A percentile compares a stretch with the other conserved stretches of the same genome.
phyloP scores from a whole-genome alignment of 2,888 invertebrate genomes.

The Latheticus oryzae region DNA sequence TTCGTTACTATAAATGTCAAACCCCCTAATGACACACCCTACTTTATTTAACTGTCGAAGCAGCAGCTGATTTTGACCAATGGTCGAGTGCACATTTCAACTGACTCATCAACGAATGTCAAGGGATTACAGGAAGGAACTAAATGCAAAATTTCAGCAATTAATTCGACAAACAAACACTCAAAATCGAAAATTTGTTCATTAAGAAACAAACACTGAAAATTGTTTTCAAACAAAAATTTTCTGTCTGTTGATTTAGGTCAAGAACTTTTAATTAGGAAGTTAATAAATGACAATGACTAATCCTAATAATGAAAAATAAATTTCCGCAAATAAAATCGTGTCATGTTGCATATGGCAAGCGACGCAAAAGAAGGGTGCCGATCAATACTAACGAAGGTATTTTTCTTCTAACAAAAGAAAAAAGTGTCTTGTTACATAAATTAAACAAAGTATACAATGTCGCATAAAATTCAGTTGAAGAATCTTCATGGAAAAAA shows the following conservation, averaged over 20 bases:
- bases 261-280: conserved; percentile 22
- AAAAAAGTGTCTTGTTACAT: conserved; percentile 23
- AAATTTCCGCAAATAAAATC: conserved; percentile 4
- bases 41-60: conserved; percentile 18
- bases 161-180: too few species aligned
- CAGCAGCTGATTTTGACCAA: conserved; percentile 25
- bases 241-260: conserved; percentile 7
- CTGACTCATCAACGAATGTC: too few species aligned
- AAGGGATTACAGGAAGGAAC: background rate
- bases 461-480: conserved; percentile 9
- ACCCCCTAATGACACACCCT: background rate
- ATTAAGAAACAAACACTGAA: too few species aligned
- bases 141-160: background rate
- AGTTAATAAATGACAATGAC: conserved; percentile 19
- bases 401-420: conserved; percentile 20
- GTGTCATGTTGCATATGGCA: conserved; percentile 9
- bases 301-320: too few species aligned
- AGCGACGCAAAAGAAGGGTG: conserved; percentile 12
- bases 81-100: conserved; percentile 12
- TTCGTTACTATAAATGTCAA: conserved; percentile 1
- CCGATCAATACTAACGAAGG: conserved; percentile 23
- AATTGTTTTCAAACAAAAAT: background rate
- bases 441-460: too few species aligned
- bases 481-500: conserved; percentile 6
- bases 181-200: too few species aligned